A percentile compares a stretch with the other conserved stretches of the same genome.
phyloP scores from a whole-genome alignment of 2,888 invertebrate genomes.

The Dysmachus trigonus region DNA sequence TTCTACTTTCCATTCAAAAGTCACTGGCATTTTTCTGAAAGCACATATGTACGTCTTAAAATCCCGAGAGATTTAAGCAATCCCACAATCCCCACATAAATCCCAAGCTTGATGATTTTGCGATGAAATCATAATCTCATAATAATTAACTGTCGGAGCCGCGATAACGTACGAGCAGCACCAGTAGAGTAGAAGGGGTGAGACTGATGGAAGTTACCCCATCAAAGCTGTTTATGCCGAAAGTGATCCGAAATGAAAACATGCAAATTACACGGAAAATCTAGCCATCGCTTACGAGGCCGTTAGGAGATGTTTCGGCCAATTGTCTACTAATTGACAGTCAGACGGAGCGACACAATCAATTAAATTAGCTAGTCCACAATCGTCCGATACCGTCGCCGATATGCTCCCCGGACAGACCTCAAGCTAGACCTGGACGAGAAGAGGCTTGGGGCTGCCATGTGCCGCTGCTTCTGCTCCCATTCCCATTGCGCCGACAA shows the following conservation, averaged over 20 bases:
- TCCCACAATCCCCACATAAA: not conserved
- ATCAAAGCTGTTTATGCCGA: not conserved
- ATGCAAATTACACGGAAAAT: slow-evolving; percentile 23
- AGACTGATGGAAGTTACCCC: not conserved
- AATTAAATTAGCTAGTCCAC: slow-evolving; percentile 16
- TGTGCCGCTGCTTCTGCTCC: not conserved
- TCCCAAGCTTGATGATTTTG: not conserved
- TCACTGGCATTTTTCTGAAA: not conserved
- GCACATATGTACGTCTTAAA: not conserved
- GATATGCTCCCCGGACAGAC: not conserved
- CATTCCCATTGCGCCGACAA: not conserved
- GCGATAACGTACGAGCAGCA: not conserved
- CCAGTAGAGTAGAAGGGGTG: not conserved
- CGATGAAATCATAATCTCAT: not conserved
- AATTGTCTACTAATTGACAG: slow-evolving; percentile 35
- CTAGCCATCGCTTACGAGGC: not conserved
- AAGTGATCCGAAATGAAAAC: not conserved
- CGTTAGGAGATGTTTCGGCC: not conserved
- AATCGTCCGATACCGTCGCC: not conserved
- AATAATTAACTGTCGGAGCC: not conserved
- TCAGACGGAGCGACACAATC: not conserved
- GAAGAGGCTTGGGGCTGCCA: not conserved
- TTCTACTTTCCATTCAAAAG: not conserved
- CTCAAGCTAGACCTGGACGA: not conserved
- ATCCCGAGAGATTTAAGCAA: not conserved